Base-by-base conservation (phyloP, 1,140 invertebrate species). In the Prorops nasuta region DNA sequence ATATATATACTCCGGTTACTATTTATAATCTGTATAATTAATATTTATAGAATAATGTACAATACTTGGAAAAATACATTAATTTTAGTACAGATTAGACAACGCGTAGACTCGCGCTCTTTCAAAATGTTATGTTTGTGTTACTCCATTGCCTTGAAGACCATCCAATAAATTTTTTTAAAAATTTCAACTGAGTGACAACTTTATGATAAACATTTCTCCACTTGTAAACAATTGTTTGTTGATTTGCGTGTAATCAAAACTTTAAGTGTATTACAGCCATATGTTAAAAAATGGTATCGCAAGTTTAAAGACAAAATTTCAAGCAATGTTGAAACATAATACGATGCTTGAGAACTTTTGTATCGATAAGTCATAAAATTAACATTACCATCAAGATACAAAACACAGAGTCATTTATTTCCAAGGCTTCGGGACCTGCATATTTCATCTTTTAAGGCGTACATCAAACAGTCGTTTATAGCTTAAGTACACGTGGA, bases 51-150 rank as follows among this genome's bases (percentile, higher is more conserved):
- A 63, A 55, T 64, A 72, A 74, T 74, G 64, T 72, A 74, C 70
- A 71, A 64, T 67, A 66, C 56, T 69, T 74, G 67, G 59, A 73
- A 74, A 74, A 72, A 74, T 74, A 71, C 67, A 69, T 67, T 54
- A 69, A 67, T 65, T 70, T 68, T 64, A 66, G 64, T 74, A 60
- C 65, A 72, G 53, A 49, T 70, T 54, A 67, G 63, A 74, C 62
- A 71, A 61, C 58, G 53, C 54, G 45, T 46, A 44, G 49, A 54
- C 59, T 53, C 51, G 41, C 44, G 52, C 59, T 54, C 31, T 38
- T 21, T 49, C 45, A 24, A 46, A 50, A 43, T 46, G 44, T 53
- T 31, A 28, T 48, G 20, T 41, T 35, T n/a, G n/a, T n/a, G n/a
- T n/a, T 47, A 17, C 7, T 41, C 40, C 21, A 37, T 43, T 47